Base-by-base conservation (phyloP, 2,888 invertebrate species). In the Drosophila kanekoi region DNA sequence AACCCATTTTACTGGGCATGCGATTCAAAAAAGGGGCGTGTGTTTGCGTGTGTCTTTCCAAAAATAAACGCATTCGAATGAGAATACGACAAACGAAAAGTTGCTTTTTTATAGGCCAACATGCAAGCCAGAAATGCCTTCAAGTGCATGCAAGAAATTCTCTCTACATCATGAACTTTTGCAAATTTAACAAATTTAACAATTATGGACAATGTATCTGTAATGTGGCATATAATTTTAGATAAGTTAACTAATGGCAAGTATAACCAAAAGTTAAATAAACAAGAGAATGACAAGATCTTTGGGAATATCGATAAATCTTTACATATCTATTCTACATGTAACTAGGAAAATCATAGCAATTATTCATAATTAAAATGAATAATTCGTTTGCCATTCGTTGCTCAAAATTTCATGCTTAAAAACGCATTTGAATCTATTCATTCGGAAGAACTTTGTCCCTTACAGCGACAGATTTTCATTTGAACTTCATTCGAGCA, bases 11-110 rank as follows among this genome's bases (percentile, higher is more conserved):
- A 38, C 9, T 38, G 9, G 4, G 28, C 18, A n/a, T 28, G 13
- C 4, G 13, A 33, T 5, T 33, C 56, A 13, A 60, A 72, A 73
- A 68, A 35, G 62, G 53, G 75, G 79, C 56, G 79, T 75, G 79
- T 60, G 40, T 37, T 16, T 53, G 45, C 43, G 37, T 51, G 35
- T 47, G 23, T 53, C 1, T 35, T 41, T 14, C 59, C 45, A 20
- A 37, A 71, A 59, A 32, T 11, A 37, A 53, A 28, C 45, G 16
- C n/a, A 38, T 20, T 3, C 16, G 37, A 48, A 38, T 44, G 28
- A 28, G 28, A 41, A 32, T 37, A 14, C 23, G 35, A 69, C 43
- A 57, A 70, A 70, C 71, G 53, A 59, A 61, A 68, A 56, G 43
- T 67, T 56, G 51, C n/a, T n/a, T 47, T 45, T 52, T 44, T 40